Conservation (phyloP, 2,888 invertebrate species). For the Lochmaea crataegi region DNA sequence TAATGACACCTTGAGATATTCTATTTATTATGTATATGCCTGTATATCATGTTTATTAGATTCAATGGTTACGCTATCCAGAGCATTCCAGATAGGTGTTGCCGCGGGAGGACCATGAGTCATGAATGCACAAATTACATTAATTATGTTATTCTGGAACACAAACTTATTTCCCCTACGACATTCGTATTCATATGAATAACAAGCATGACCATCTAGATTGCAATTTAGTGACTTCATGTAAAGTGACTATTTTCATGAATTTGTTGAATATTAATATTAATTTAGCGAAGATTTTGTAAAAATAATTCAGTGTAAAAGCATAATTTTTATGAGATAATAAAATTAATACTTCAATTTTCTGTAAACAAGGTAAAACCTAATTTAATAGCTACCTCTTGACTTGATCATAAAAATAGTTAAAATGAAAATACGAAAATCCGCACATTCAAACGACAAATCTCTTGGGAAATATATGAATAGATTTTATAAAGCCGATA, state of each 20-base stretch:
- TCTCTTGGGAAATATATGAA: constrained; percentile 9
- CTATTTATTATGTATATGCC: background rate
- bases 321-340: too few relatives aligned
- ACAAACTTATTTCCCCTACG: constrained; percentile 27
- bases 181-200: constrained; percentile 1
- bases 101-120: constrained; percentile 6
- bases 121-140: constrained; percentile 27
- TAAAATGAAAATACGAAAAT: background rate
- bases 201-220: constrained; percentile 17
- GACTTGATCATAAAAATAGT: background rate
- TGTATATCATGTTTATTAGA: constrained; percentile 17
- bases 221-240: background rate
- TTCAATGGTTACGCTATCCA: background rate
- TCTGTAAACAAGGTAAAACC: background rate
- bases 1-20: background rate
- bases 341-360: too few relatives aligned
- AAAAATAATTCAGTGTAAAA: too few relatives aligned
- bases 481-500: background rate
- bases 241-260: too few relatives aligned
- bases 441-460: background rate
- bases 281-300: too few relatives aligned
- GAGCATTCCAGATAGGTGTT: constrained; percentile 3
- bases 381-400: background rate
- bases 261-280: too few relatives aligned
- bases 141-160: constrained; percentile 22